A percentile compares a stretch with the other conserved stretches of the same genome.
These are phyloP conservation scores for Tetranychus piercei DNA, from an alignment of 2,888 invertebrate genomes.

Conservation along the genomic window DNA sequence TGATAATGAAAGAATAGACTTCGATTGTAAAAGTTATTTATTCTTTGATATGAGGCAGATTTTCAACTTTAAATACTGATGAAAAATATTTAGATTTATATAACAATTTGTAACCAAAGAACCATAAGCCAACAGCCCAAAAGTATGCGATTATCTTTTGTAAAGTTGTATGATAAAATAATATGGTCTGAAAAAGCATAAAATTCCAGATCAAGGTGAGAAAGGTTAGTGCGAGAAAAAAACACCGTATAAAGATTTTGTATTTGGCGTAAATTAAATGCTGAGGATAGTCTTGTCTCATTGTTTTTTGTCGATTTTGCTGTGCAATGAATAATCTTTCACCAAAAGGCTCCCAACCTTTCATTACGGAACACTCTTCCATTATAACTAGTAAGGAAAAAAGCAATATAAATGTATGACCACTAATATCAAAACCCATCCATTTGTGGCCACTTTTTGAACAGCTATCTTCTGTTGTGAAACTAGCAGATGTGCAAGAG, in stretches of 20 bases:
- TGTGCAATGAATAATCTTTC: slow-evolving; percentile 9
- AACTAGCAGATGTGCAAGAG: slow-evolving; percentile 8
- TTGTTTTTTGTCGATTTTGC: slow-evolving; percentile 1
- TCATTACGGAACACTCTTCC: slow-evolving; percentile 20
- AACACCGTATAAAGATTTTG: slow-evolving; percentile 9
- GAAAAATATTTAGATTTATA: slow-evolving; percentile 6
- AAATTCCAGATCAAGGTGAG: slow-evolving; percentile 22
- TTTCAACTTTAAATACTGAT: not conserved
- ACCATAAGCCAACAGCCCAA: slow-evolving; percentile 20
- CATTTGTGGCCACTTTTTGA: slow-evolving; percentile 12
- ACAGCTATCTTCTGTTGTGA: not conserved
- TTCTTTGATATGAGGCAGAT: slow-evolving; percentile 4
- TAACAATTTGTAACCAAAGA: slow-evolving; percentile 13
- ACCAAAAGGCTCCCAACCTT: slow-evolving; percentile 20
- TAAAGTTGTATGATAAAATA: slow-evolving; percentile 21
- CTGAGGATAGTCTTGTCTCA: not conserved
- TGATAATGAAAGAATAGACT: not conserved
- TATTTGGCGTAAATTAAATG: slow-evolving; percentile 9
- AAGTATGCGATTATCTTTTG: slow-evolving; percentile 21
- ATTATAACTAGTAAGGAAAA: slow-evolving; percentile 20
- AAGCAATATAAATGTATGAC: slow-evolving; percentile 21
- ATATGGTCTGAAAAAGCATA: slow-evolving; percentile 22
- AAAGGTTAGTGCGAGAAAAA: slow-evolving; percentile 13
- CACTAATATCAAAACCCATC: slow-evolving; percentile 22
- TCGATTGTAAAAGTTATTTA: not conserved